Percentiles rank a stretch among this genome's conserved stretches.
Conservation (phyloP, 2,797 vertebrate genomes). For the Danio jaintianensis region DNA sequence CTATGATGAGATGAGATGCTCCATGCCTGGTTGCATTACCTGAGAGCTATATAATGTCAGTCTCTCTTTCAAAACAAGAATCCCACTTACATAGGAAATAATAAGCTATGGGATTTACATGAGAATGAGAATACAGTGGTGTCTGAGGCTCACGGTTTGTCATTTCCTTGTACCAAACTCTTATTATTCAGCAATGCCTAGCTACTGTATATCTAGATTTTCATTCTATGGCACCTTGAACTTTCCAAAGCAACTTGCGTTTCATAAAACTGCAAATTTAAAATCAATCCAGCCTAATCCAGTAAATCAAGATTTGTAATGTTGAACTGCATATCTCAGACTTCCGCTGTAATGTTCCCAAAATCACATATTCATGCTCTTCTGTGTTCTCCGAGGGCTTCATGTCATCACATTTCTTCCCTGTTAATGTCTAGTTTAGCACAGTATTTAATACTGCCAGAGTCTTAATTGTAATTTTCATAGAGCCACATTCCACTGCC, state of each 20-base stretch:
- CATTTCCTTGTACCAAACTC: too few relatives aligned
- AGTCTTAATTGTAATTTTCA: slow-evolving; percentile 65
- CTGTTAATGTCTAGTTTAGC: slow-evolving; percentile 44
- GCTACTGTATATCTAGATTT: too few relatives aligned
- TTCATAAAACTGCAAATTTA: background rate
- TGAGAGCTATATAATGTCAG: too few relatives aligned
- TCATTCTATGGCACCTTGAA: too few relatives aligned
- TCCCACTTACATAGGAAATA: too few relatives aligned
- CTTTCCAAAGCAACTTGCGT: background rate
- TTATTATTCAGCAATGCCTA: too few relatives aligned
- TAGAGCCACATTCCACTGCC: slow-evolving; percentile 70
- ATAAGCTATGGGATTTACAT: too few relatives aligned
- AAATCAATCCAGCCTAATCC: background rate
- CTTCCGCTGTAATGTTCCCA: background rate
- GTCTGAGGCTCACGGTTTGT: too few relatives aligned
- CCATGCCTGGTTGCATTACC: too few relatives aligned
- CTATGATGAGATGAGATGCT: too few relatives aligned
- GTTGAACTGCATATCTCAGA: background rate
- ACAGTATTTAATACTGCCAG: slow-evolving; percentile 43
- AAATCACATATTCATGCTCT: slow-evolving; percentile 8
- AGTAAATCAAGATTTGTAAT: background rate
- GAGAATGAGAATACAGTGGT: too few relatives aligned
- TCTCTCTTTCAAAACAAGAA: too few relatives aligned
- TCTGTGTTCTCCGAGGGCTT: background rate
- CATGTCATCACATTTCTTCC: background rate